Evolutionary conservation across 1,140 invertebrate genomes (phyloP).

Genomic region (Sarcophaga bullata): DNA sequence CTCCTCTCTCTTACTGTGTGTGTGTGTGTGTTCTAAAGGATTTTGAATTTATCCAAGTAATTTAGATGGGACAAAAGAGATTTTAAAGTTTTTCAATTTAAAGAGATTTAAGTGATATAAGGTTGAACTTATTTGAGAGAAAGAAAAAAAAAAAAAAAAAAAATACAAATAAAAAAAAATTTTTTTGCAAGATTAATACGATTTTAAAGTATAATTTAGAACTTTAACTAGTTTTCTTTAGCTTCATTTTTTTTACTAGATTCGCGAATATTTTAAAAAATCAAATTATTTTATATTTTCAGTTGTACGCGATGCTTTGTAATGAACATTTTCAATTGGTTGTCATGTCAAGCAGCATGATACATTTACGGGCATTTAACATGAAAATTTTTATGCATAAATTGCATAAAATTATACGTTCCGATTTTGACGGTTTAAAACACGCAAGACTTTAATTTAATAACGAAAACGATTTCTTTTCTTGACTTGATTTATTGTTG

Average conservation of each 20-base stretch:
- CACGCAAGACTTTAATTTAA: constrained; percentile 45
- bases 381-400: constrained; percentile 11
- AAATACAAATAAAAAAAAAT: no score
- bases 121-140: no score
- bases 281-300: no score
- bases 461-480: not conserved
- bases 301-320: no score
- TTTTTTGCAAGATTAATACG: no score
- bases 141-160: no score
- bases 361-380: not conserved
- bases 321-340: no score
- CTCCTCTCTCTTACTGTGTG: not conserved
- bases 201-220: no score
- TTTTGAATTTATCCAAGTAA: not conserved
- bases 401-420: constrained; percentile 44
- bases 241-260: no score
- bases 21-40: not conserved
- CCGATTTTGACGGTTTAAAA: constrained; percentile 41
- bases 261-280: no score
- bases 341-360: no score
- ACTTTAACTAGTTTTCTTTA: no score
- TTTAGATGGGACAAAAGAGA: constrained; percentile 29
- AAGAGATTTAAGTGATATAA: constrained; percentile 52
- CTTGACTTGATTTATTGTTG: constrained; percentile 40
- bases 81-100: constrained; percentile 64